phyloP scores from a whole-genome alignment of 2,113 vertebrate species.

The Alaudala cheleensis region DNA sequence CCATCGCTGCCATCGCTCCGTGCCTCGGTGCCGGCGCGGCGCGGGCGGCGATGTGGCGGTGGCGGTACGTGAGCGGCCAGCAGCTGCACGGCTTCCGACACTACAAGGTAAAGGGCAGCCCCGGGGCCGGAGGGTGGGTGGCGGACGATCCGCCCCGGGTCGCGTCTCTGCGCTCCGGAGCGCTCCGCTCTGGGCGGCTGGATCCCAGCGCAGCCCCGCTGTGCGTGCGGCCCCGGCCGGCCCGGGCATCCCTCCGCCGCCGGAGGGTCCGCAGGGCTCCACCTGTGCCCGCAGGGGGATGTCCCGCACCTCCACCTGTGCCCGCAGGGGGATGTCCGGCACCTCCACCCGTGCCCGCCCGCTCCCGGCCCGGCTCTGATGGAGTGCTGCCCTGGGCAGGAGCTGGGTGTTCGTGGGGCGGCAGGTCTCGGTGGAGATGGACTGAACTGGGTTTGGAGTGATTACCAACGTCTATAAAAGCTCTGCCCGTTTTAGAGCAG shows the following conservation, averaged over 20 bases:
- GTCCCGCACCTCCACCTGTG: neutral
- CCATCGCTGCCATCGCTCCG: neutral
- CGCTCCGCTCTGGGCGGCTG: neutral
- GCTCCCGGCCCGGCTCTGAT: rapidly evolving
- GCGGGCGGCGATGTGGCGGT: slow-evolving; percentile 50
- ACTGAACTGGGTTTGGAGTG: neutral
- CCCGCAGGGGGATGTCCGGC: neutral
- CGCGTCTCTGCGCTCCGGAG: neutral
- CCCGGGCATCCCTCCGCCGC: no score
- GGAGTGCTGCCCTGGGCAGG: rapidly evolving
- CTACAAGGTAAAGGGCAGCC: slow-evolving; percentile 56
- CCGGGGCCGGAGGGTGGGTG: neutral
- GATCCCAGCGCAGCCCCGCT: neutral
- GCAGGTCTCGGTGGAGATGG: neutral
- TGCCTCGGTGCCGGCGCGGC: neutral
- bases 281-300: neutral
- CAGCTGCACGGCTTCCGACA: slow-evolving; percentile 70
- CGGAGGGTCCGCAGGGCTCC: neutral
- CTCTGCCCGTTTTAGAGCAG: neutral
- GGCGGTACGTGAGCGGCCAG: slow-evolving; percentile 46
- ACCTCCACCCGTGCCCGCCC: neutral
- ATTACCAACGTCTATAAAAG: neutral
- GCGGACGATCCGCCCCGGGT: neutral
- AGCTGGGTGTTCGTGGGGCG: rapidly evolving
- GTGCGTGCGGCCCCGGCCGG: neutral